These are phyloP conservation scores for Merodon equestris DNA, from an alignment of 2,888 invertebrate genomes.

Conservation along the genomic window DNA sequence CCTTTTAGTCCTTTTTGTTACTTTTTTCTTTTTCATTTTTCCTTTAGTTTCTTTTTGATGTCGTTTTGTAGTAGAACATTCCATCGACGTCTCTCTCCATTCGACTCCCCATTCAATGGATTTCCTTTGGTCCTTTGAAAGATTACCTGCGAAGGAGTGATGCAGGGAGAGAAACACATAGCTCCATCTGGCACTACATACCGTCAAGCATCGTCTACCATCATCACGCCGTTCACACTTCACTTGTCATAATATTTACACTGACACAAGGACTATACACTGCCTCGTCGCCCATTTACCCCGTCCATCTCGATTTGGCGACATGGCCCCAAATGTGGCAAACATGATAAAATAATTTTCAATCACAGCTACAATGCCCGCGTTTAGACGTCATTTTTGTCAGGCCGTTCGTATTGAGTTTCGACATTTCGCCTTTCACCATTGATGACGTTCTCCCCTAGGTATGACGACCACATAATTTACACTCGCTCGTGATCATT, in stretches of 20 bases:
- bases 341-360: slow-evolving; percentile 65
- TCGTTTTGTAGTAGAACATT: slow-evolving; percentile 33
- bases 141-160: slow-evolving; percentile 55
- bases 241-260: slow-evolving; percentile 59
- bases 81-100: slow-evolving; percentile 13
- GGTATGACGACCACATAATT: slow-evolving; percentile 26
- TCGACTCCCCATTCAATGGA: slow-evolving; percentile 20
- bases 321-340: slow-evolving; percentile 57
- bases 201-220: slow-evolving; percentile 44
- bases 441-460: neutral
- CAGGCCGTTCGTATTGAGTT: neutral
- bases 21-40: neutral
- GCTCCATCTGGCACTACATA: slow-evolving; percentile 40
- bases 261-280: slow-evolving; percentile 33
- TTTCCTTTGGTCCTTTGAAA: slow-evolving; percentile 51
- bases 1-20: no score
- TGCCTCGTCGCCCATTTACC: slow-evolving; percentile 11
- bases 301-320: slow-evolving; percentile 12
- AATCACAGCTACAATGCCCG: slow-evolving; percentile 53
- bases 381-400: slow-evolving; percentile 12
- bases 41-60: slow-evolving; percentile 40
- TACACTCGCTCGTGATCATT: slow-evolving; percentile 45
- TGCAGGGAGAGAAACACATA: slow-evolving; percentile 21
- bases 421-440: slow-evolving; percentile 47
- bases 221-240: slow-evolving; percentile 45